phyloP scores from a whole-genome alignment of 2,113 vertebrate species.

The Nannospalax galili region DNA sequence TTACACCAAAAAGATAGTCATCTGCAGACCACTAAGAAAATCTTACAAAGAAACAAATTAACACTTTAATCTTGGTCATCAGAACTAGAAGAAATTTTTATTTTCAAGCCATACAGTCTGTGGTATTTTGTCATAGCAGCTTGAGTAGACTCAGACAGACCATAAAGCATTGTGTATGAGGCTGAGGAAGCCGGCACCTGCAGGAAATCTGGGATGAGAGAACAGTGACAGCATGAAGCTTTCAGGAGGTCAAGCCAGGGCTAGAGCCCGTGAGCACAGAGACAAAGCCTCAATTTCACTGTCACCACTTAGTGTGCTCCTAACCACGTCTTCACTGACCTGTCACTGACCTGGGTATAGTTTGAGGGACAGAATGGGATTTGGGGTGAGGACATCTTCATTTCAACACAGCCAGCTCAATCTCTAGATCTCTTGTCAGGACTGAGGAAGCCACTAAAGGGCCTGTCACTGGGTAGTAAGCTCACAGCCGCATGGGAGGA shows the following conservation, averaged over 20 bases:
- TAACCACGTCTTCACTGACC: background rate
- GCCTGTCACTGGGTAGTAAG: slow-evolving; percentile 52
- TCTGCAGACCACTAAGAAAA: background rate
- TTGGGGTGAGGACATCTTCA: slow-evolving; percentile 57
- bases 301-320: background rate
- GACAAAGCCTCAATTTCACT: background rate
- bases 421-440: slow-evolving; percentile 61
- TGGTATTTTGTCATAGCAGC: background rate
- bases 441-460: slow-evolving; percentile 68
- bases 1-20: background rate
- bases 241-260: background rate
- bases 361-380: slow-evolving; percentile 46
- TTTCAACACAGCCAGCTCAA: slow-evolving; percentile 58
- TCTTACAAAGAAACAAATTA: background rate
- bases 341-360: slow-evolving; percentile 5
- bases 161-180: background rate
- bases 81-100: background rate
- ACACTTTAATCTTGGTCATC: too few relatives aligned
- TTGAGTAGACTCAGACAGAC: background rate
- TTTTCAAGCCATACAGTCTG: background rate
- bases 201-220: background rate
- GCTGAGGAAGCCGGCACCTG: background rate
- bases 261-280: background rate
- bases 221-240: background rate
- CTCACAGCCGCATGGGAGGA: slow-evolving; percentile 77